Evolutionary conservation across 2,113 vertebrate species (phyloP).

Genomic region (Hippocampus guttulatus): DNA sequence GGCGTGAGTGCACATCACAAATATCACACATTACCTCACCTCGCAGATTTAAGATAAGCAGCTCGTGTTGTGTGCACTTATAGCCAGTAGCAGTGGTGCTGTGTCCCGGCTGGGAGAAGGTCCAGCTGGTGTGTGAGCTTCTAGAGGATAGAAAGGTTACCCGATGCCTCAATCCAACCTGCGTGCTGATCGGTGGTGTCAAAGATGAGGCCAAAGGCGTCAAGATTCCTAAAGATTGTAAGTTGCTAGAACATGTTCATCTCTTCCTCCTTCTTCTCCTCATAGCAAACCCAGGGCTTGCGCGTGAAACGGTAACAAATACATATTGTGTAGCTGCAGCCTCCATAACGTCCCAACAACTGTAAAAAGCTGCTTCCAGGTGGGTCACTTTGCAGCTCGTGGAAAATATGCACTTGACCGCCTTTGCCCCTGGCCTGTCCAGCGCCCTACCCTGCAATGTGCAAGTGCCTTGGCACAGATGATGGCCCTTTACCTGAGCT

Average conservation of each 20-base stretch:
- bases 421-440: neutral
- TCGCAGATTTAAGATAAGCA: neutral
- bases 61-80: neutral
- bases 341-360: too few relatives aligned
- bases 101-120: conserved; percentile 86
- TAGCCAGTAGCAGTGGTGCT: conserved; percentile 85
- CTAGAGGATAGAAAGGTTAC: conserved; percentile 64
- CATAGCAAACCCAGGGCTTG: too few relatives aligned
- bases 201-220: conserved; percentile 73
- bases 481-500: neutral
- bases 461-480: neutral
- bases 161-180: conserved; percentile 64
- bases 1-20: conserved; percentile 72
- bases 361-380: too few relatives aligned
- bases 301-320: too few relatives aligned
- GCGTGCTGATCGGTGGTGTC: conserved; percentile 74
- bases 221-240: conserved; percentile 79
- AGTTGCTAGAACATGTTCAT: conserved; percentile 42
- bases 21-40: neutral
- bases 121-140: conserved; percentile 75
- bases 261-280: too few relatives aligned
- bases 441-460: neutral
- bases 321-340: too few relatives aligned
- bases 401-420: too few relatives aligned
- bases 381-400: too few relatives aligned